phyloP scores from a whole-genome alignment of 1,140 invertebrate genomes.

The Tetramorium simillimum region DNA sequence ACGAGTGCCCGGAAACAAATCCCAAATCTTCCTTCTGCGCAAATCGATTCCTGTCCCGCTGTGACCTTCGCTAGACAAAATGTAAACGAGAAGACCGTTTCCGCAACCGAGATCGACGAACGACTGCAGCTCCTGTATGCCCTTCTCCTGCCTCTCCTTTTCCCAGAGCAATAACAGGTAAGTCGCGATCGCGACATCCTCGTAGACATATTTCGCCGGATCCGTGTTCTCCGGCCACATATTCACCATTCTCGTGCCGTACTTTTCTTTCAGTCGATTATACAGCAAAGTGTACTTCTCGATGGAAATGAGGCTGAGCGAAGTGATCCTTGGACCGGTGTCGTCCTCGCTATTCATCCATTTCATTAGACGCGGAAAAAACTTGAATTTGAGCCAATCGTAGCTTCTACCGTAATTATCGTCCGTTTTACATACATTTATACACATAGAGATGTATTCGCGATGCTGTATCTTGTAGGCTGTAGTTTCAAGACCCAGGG shows the following conservation, averaged over 20 bases:
- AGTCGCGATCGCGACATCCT: constrained; percentile 97
- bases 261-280: constrained; percentile 91
- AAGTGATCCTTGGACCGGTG: constrained; percentile 84
- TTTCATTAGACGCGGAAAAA: constrained; percentile 89
- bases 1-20: constrained; percentile 87
- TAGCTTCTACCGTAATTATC: constrained; percentile 79
- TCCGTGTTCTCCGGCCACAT: constrained; percentile 97
- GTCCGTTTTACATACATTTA: constrained; percentile 62
- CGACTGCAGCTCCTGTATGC: constrained; percentile 85
- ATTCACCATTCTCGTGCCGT: constrained; percentile 90
- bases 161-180: constrained; percentile 95
- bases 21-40: constrained; percentile 96
- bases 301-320: constrained; percentile 89
- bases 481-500: constrained; percentile 71
- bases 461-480: constrained; percentile 74
- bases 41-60: constrained; percentile 96
- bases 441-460: constrained; percentile 63
- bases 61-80: constrained; percentile 94
- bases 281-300: constrained; percentile 92
- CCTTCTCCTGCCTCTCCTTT: constrained; percentile 83
- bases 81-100: constrained; percentile 97
- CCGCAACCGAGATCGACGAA: constrained; percentile 99
- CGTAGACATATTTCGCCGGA: constrained; percentile 97
- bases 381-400: constrained; percentile 85
- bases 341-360: constrained; percentile 86